Conservation (phyloP, 2,888 invertebrate species). For the Aphodius granarius region DNA sequence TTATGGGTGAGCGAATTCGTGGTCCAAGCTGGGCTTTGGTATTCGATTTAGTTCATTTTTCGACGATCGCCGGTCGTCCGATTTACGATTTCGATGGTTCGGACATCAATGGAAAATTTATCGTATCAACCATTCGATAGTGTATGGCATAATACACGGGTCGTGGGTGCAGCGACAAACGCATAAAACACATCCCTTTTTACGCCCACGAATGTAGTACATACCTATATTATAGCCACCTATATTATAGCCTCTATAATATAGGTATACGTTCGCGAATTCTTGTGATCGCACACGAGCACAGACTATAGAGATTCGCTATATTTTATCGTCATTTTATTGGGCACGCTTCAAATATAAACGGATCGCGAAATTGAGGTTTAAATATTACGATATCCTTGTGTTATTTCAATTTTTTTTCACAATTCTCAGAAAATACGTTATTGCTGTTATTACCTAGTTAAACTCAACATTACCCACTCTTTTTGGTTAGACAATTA, state of each 20-base stretch:
- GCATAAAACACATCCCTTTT: background rate
- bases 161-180: background rate
- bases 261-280: background rate
- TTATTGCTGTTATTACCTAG: background rate
- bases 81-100: background rate
- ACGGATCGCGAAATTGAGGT: background rate
- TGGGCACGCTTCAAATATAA: background rate
- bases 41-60: background rate
- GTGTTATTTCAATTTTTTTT: background rate
- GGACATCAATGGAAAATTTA: background rate
- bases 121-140: background rate
- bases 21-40: background rate
- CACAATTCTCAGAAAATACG: background rate
- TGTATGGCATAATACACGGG: background rate
- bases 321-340: background rate
- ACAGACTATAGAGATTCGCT: background rate
- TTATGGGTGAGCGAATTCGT: background rate
- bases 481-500: too few species aligned
- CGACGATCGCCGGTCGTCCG: background rate
- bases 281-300: background rate
- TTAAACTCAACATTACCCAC: too few species aligned
- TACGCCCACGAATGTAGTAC: background rate
- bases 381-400: background rate
- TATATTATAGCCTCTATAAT: too few species aligned
- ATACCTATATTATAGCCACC: background rate